Percentiles rank a stretch among this genome's conserved stretches.
phyloP scores from a whole-genome alignment of 2,888 invertebrate species.

The Drosophila vallismaia region DNA sequence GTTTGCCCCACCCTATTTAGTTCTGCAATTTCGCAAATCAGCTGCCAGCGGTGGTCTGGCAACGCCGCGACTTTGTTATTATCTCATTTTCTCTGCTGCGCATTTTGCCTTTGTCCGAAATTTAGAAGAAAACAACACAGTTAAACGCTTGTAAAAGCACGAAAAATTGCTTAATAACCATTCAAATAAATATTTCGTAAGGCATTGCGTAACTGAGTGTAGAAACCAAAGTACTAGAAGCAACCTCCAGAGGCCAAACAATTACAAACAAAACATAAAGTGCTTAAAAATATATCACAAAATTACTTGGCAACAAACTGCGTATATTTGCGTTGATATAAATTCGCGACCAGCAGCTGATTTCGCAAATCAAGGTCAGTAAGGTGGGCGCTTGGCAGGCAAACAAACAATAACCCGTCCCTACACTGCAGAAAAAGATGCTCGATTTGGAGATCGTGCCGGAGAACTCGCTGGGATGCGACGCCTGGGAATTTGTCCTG shows the following conservation, averaged over 20 bases:
- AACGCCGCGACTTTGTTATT: conserved; percentile 67
- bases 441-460: conserved; percentile 98
- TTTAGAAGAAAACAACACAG: conserved; percentile 59
- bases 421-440: conserved; percentile 86
- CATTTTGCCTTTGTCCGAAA: conserved; percentile 75
- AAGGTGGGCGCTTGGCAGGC: conserved; percentile 48
- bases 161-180: conserved; percentile 38
- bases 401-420: conserved; percentile 22
- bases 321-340: conserved; percentile 68
- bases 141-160: conserved; percentile 47
- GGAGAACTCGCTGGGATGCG: conserved; percentile 97
- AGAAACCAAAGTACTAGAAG: not conserved
- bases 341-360: conserved; percentile 66
- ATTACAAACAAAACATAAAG: conserved; percentile 55
- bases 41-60: conserved; percentile 59
- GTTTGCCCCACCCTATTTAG: conserved; percentile 15
- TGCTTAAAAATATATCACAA: conserved; percentile 56
- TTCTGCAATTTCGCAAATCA: conserved; percentile 45
- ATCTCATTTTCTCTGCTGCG: conserved; percentile 80
- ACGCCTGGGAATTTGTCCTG: conserved; percentile 96
- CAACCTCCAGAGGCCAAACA: conserved; percentile 41
- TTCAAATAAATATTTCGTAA: conserved; percentile 7
- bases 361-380: conserved; percentile 79
- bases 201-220: conserved; percentile 25
- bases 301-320: conserved; percentile 57